Evolutionary conservation across 2,888 invertebrate species (phyloP), one percentile per base, ranked within the genome.

Genomic region (Melangyna quadrimaculata): DNA sequence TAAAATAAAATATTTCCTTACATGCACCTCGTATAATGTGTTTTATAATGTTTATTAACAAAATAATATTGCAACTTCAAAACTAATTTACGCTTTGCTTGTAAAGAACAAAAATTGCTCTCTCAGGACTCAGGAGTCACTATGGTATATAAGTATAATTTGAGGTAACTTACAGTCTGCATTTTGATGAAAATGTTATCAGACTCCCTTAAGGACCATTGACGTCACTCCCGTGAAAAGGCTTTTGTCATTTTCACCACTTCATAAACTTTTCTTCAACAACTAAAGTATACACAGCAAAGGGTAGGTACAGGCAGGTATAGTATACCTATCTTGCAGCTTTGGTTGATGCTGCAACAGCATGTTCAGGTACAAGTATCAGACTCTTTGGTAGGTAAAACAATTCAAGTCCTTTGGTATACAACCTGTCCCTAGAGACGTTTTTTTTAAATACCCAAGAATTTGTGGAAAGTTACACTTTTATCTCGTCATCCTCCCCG

Each of bases 181-280:
- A 35, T 32, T 37, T 22, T 45, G 19, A 83, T 79, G 74, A 71
- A 79, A 67, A 71, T 67, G 29, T 61, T 75, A 75, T 74, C 84
- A 80, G 84, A 80, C 71, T 79, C 75, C 79, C 75, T 22, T 67
- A 84, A 84, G 84, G 59, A 72, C 80, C 75, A 79, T 84, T 61
- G 45, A 79, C 53, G 71, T 72, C 84, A 84, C 63, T 80, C 71
- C 29, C 5, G 37, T 57, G 65, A 75, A 79, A 71, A 67, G 45
- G 61, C 35, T 59, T 77, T 84, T 80, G 74, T 80, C 37, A 45
- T 24, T 78, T 53, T 53, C 80, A 24, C 75, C 80, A 71, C 84
- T 84, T 80, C 61, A 78, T 37, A 71, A 63, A 75, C 45, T 53
- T 71, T 71, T 71, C 67, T 43, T 3, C 69, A 37, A 59, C 59